Evolutionary conservation across 1,140 invertebrate species (phyloP), one percentile per base, ranked within the genome.

Genomic region (Drosophila pseudoobscura): DNA sequence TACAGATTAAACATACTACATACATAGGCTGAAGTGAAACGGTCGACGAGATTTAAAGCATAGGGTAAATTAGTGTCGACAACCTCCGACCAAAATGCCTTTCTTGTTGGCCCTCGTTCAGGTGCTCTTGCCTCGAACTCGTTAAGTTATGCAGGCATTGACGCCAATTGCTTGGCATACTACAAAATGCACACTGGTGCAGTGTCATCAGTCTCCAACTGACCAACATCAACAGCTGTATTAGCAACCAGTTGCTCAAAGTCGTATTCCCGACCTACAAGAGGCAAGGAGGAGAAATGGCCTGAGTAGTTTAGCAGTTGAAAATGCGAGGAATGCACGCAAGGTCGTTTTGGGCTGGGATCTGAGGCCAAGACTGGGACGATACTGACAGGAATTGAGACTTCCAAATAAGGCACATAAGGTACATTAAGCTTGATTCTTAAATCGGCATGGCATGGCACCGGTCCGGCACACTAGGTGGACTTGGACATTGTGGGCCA

Each of bases 81-180:
- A 13, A 4, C 24, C 24, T 43, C 22, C 44, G 8, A 46, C 15
- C 49, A 49, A 2, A 29, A 9, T 65, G 17, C 6, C 39, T 44
- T 59, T 53, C n/a, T 2, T 26, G 31, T 43, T 70, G 53, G 20
- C 44, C 44, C 58, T 59, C 35, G 66, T 49, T 73, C 62, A 24
- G 62, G 47, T 65, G 54, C 41, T 53, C 57, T 58, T 66, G 51
- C 17, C 61, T 59, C 54, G 59, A 82, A 77, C 63, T 83, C 64
- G 74, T 73, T 76, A 80, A 80, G 79, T 80, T 74, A 83, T 83
- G 68, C 74, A 77, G 76, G 62, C 74, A 80, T 77, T 77, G 68
- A 82, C 77, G 73, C 73, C 73, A 79, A 76, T 60, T 82, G 72
- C 64, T 60, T 78, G 45, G 78, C 50, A 64, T 78, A 65, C 77